phyloP scores from a whole-genome alignment of 2,888 invertebrate genomes.

The Acanthosepion esculentum region DNA sequence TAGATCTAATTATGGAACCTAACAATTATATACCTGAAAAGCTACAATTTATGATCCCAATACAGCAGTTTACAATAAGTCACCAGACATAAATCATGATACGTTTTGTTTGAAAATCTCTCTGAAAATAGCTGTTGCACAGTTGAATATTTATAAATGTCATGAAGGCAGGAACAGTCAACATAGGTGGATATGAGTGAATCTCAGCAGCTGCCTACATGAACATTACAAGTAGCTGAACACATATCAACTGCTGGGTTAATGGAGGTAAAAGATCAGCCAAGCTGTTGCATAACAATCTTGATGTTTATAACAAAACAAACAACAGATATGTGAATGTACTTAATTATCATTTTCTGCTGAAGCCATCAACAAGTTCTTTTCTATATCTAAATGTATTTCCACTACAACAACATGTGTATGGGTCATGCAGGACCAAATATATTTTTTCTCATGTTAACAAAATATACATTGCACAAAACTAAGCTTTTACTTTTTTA shows the following conservation, averaged over 20 bases:
- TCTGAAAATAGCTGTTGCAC: not conserved
- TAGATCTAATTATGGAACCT: not conserved
- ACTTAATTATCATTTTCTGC: not conserved
- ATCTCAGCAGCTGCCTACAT: not conserved
- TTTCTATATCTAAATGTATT: no score
- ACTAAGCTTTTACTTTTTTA: no score
- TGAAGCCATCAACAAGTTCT: no score
- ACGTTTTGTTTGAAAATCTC: not conserved
- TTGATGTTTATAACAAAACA: not conserved
- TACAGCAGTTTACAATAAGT: not conserved
- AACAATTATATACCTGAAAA: not conserved
- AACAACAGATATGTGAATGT: not conserved
- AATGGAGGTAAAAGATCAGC: slow-evolving; percentile 3
- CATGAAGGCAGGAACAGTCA: not conserved
- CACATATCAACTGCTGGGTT: not conserved
- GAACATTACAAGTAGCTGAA: not conserved
- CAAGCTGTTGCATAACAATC: not conserved
- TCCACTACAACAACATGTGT: no score
- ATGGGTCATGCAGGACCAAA: no score
- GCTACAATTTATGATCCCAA: not conserved
- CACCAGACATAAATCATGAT: not conserved
- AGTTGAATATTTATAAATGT: not conserved
- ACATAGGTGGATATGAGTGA: not conserved
- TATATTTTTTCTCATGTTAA: no score
- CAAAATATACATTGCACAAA: no score